Conservation (phyloP, 1,140 invertebrate genomes). For the Papilio dardanus region DNA sequence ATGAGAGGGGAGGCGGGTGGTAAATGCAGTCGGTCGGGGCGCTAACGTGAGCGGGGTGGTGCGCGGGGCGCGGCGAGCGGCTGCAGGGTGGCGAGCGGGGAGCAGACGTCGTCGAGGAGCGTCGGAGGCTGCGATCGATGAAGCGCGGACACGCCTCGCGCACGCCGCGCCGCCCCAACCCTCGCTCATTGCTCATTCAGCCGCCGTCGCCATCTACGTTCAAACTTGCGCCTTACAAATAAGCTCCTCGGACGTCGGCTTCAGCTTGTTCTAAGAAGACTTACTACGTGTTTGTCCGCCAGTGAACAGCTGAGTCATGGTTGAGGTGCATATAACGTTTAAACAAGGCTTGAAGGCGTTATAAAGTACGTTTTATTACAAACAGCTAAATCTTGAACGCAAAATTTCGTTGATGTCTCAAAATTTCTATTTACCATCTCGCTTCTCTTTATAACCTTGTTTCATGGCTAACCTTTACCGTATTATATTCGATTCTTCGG, state of each 20-base stretch:
- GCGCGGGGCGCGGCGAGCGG: slow-evolving; percentile 41
- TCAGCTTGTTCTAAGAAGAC: background rate
- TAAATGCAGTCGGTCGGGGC: slow-evolving; percentile 79
- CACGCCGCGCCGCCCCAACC: slow-evolving; percentile 59
- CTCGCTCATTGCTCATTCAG: slow-evolving; percentile 69
- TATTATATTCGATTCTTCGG: background rate
- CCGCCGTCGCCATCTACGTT: slow-evolving; percentile 39
- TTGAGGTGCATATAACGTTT: background rate
- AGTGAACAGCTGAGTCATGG: background rate
- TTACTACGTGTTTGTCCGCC: background rate
- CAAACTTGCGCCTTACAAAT: background rate
- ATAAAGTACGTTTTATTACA: background rate
- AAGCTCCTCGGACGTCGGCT: background rate
- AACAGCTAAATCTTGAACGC: background rate
- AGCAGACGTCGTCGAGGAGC: slow-evolving; percentile 78
- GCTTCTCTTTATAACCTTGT: background rate
- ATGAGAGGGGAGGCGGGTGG: slow-evolving; percentile 67
- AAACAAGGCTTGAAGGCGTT: background rate
- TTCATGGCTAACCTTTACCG: background rate
- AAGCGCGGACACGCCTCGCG: slow-evolving; percentile 81
- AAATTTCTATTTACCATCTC: background rate
- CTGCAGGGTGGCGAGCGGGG: slow-evolving; percentile 48
- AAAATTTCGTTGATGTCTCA: background rate
- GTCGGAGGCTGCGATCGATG: slow-evolving; percentile 81
- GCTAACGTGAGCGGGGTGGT: slow-evolving; percentile 70